Evolutionary conservation across 2,888 invertebrate species (phyloP).

Genomic region (Portevinia maculata): DNA sequence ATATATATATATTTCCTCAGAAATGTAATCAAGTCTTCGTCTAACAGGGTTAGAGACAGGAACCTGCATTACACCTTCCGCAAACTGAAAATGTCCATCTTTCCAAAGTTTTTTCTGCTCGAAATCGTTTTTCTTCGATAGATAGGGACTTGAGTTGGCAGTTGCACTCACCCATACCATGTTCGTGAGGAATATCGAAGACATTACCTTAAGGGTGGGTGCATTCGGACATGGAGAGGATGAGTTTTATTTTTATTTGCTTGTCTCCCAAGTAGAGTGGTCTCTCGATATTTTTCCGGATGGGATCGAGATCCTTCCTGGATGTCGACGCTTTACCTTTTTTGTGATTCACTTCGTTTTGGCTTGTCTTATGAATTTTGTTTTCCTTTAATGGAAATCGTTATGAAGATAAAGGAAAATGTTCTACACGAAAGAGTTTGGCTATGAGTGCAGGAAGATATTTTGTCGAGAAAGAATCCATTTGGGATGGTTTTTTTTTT

Average conservation of each 20-base stretch:
- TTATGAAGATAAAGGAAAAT: conserved; percentile 38
- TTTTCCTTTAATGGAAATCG: conserved; percentile 25
- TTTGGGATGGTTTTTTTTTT: conserved; percentile 18
- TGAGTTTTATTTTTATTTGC: conserved; percentile 38
- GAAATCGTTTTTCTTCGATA: conserved; percentile 12
- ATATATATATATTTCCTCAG: conserved; percentile 25
- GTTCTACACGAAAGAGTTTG: neutral
- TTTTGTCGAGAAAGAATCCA: conserved; percentile 32
- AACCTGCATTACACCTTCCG: conserved; percentile 27
- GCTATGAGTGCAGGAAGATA: conserved; percentile 37
- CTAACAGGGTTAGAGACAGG: conserved; percentile 30
- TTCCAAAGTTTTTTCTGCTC: conserved; percentile 11
- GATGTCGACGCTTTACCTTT: conserved; percentile 53
- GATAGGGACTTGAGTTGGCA: conserved; percentile 59
- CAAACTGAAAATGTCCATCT: conserved; percentile 44
- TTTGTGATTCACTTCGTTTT: conserved; percentile 44
- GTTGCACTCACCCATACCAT: conserved; percentile 32
- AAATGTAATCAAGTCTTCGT: conserved; percentile 68
- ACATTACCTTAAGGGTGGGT: conserved; percentile 65
- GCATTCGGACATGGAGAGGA: conserved; percentile 60
- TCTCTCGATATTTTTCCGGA: conserved; percentile 70
- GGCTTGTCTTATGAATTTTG: conserved; percentile 68
- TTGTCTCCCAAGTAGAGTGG: conserved; percentile 48
- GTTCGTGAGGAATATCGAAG: conserved; percentile 67
- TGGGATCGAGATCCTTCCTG: conserved; percentile 69